Percentiles rank a stretch among this genome's conserved stretches.
phyloP scores from a whole-genome alignment of 1,140 invertebrate species.

The Lepidurus apus region DNA sequence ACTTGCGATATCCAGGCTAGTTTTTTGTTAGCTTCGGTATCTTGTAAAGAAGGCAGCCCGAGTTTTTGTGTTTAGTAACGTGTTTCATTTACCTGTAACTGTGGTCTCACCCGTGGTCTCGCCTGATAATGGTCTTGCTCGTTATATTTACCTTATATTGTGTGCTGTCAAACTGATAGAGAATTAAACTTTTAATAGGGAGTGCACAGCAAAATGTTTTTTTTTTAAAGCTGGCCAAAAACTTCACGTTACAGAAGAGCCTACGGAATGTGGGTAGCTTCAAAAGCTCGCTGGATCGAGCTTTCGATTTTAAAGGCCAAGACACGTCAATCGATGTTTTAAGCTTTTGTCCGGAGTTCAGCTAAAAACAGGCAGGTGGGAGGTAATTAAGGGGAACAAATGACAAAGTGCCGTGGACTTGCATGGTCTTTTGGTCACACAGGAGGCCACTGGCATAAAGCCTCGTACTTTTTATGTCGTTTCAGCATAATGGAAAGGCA shows the following conservation, averaged over 20 bases:
- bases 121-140: slow-evolving; percentile 4
- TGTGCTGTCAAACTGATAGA: slow-evolving; percentile 9
- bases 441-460: slow-evolving; percentile 19
- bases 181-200: neutral
- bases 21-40: neutral
- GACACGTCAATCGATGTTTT: neutral
- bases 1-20: neutral
- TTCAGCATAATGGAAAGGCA: slow-evolving; percentile 22
- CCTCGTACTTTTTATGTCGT: slow-evolving; percentile 4
- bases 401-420: slow-evolving; percentile 12
- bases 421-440: slow-evolving; percentile 16
- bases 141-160: slow-evolving; percentile 16
- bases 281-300: neutral
- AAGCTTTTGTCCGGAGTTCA: neutral
- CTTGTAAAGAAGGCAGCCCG: neutral
- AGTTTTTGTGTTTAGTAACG: neutral
- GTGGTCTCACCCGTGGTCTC: slow-evolving; percentile 20
- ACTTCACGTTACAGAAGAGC: neutral
- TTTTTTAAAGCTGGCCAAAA: neutral
- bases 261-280: neutral
- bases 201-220: neutral
- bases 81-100: slow-evolving; percentile 4
- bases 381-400: slow-evolving; percentile 13
- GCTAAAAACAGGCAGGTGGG: neutral
- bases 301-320: neutral